phyloP scores from a whole-genome alignment of 2,113 vertebrate species.

The Cyprinodon tularosa region DNA sequence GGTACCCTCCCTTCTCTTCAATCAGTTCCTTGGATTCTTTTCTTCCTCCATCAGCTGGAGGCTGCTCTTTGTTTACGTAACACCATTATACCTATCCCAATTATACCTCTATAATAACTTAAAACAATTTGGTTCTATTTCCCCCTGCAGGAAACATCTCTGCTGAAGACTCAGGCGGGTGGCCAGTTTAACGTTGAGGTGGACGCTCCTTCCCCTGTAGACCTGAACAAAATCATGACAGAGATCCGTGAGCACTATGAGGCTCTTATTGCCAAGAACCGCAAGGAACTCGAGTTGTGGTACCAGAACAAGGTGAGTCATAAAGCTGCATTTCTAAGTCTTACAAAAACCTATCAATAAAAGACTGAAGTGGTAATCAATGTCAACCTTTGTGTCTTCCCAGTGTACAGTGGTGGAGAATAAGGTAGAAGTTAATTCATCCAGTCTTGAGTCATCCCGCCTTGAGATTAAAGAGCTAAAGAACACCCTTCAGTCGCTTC shows the following conservation, averaged over 20 bases:
- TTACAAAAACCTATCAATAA: not conserved
- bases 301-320: constrained; percentile 75
- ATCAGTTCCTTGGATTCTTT: constrained; percentile 65
- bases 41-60: constrained; percentile 50
- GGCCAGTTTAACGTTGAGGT: constrained; percentile 78
- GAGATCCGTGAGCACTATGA: constrained; percentile 87
- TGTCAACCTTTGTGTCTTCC: constrained; percentile 1
- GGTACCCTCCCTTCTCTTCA: not conserved
- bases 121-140: constrained; percentile 10
- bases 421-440: constrained; percentile 76
- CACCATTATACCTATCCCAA: not conserved
- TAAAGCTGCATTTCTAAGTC: not conserved
- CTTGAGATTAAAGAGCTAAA: constrained; percentile 83
- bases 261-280: constrained; percentile 78
- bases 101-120: too few relatives aligned
- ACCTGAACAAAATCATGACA: constrained; percentile 69
- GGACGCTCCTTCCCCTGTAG: constrained; percentile 72
- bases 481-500: constrained; percentile 78
- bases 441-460: constrained; percentile 73
- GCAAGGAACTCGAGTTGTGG: constrained; percentile 79
- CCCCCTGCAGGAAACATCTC: constrained; percentile 61
- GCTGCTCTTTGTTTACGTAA: constrained; percentile 25
- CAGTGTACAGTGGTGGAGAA: constrained; percentile 82
- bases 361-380: not conserved
- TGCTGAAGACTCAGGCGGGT: constrained; percentile 52